Evolutionary conservation across 2,797 vertebrate genomes (phyloP), one percentile per base, ranked within the genome.

Genomic region (Setipinna tenuifilis): DNA sequence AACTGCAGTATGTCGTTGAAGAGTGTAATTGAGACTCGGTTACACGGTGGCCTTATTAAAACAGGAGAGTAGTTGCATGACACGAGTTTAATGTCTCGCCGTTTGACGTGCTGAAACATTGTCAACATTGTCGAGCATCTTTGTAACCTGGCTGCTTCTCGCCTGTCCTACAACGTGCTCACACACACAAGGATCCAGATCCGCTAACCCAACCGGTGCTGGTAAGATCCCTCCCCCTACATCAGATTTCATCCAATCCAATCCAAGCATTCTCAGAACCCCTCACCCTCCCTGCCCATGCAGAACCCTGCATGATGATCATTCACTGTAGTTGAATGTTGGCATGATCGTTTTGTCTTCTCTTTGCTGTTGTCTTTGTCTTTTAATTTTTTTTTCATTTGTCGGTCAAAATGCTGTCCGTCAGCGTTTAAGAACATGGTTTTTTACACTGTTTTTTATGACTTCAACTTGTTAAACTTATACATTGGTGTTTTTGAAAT

Each of bases 191-290:
- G 98, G 98, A 99, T 99, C 98, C 97, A 98, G 98, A 97, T 99
- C 98, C 95, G 98, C 98, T 96, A 99, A 99, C 96, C 97, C 98
- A 93, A 97, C 97, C 95, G 97, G 97, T 96, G 98, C 98, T 99
- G 98, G 98, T 99, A 99, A 99, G 97, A 93, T 91, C 95, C 95
- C 31, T 28, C 28, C 61, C 44, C 21, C 83, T 14, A 41, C 71
- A 44, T 78, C 71, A 78, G 17, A 44, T 78, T 94, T 96, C 94
- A 94, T 95, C 93, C 91, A 91, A 81, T 93, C 92, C 93, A 90
- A 87, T 88, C 84, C 88, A 90, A 90, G 90, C 87, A 71, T 35
- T 81, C 86, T 84, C 84, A 35, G 17, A 86, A 85, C 31, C 44
- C 85, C 48, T 46, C 90, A 86, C 88, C 89, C 25, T 88, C 25